Conservation (phyloP, 2,797 vertebrate genomes). For the Sebastes trivittatus region DNA sequence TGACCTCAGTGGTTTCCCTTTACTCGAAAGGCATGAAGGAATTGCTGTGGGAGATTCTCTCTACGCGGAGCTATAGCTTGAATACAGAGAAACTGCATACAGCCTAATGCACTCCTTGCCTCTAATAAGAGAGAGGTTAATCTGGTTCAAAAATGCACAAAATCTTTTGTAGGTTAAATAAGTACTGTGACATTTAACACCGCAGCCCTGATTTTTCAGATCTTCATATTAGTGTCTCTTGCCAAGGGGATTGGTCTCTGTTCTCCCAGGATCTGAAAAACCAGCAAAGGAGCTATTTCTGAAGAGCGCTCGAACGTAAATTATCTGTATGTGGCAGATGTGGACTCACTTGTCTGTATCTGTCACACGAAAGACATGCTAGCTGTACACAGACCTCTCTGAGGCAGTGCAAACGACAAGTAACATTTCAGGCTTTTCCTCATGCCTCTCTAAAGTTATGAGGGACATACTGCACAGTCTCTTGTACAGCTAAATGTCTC, state of each 20-base stretch:
- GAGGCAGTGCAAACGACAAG: slow-evolving; percentile 14
- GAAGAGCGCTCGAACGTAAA: slow-evolving; percentile 1
- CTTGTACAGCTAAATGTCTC: slow-evolving; percentile 65
- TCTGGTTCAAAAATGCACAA: slow-evolving; percentile 60
- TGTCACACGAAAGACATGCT: slow-evolving; percentile 20
- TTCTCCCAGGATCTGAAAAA: slow-evolving; percentile 36
- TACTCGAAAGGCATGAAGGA: slow-evolving; percentile 61
- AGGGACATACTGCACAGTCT: slow-evolving; percentile 58
- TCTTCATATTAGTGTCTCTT: slow-evolving; percentile 24
- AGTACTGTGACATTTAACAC: slow-evolving; percentile 44
- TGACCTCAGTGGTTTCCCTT: slow-evolving; percentile 73
- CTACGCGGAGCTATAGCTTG: slow-evolving; percentile 1
- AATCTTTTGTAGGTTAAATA: slow-evolving; percentile 53
- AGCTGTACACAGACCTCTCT: slow-evolving; percentile 45
- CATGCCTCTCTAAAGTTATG: slow-evolving; percentile 48
- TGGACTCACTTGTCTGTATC: slow-evolving; percentile 16
- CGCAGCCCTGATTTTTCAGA: slow-evolving; percentile 27
- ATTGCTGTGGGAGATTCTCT: slow-evolving; percentile 25
- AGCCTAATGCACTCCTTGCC: slow-evolving; percentile 32
- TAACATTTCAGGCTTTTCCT: slow-evolving; percentile 37
- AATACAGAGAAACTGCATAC: slow-evolving; percentile 22
- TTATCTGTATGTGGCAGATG: slow-evolving; percentile 2
- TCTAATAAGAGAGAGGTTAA: slow-evolving; percentile 27
- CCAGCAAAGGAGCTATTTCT: slow-evolving; percentile 26
- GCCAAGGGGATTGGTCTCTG: neutral